Evolutionary conservation across 2,888 invertebrate genomes (phyloP).

Genomic region (Cephonodes hylas): DNA sequence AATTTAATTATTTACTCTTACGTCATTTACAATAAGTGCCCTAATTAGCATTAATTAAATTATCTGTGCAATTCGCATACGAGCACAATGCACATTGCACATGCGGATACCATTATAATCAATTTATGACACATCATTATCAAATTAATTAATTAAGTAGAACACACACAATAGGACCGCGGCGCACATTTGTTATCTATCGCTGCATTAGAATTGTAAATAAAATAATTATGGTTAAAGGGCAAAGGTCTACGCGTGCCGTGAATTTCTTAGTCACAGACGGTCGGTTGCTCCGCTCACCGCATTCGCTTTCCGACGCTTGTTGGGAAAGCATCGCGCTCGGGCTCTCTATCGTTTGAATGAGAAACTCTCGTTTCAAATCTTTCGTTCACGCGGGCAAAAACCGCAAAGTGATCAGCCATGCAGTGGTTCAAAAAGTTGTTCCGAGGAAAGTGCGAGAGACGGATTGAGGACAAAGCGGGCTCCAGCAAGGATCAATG

Average conservation of each 20-base stretch:
- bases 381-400: slow-evolving; percentile 83
- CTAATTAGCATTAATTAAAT: slow-evolving; percentile 22
- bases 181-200: slow-evolving; percentile 60
- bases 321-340: slow-evolving; percentile 35
- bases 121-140: slow-evolving; percentile 48
- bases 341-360: slow-evolving; percentile 56
- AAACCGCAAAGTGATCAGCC: slow-evolving; percentile 81
- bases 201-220: slow-evolving; percentile 62
- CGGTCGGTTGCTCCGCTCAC: slow-evolving; percentile 25
- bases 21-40: slow-evolving; percentile 12
- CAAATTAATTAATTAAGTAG: slow-evolving; percentile 60
- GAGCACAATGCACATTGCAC: slow-evolving; percentile 29
- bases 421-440: slow-evolving; percentile 85
- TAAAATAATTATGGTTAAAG: slow-evolving; percentile 69
- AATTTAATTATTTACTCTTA: slow-evolving; percentile 6
- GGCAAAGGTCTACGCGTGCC: slow-evolving; percentile 76
- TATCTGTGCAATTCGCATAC: slow-evolving; percentile 31
- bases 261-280: slow-evolving; percentile 44
- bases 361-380: slow-evolving; percentile 83
- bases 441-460: slow-evolving; percentile 80
- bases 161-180: slow-evolving; percentile 62
- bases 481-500: slow-evolving; percentile 33
- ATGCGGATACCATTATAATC: slow-evolving; percentile 29
- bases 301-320: slow-evolving; percentile 49
- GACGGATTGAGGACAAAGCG: slow-evolving; percentile 42